phyloP scores from a whole-genome alignment of 92 coral and sea anemone genomes.

The Parazoanthus atlanticus region DNA sequence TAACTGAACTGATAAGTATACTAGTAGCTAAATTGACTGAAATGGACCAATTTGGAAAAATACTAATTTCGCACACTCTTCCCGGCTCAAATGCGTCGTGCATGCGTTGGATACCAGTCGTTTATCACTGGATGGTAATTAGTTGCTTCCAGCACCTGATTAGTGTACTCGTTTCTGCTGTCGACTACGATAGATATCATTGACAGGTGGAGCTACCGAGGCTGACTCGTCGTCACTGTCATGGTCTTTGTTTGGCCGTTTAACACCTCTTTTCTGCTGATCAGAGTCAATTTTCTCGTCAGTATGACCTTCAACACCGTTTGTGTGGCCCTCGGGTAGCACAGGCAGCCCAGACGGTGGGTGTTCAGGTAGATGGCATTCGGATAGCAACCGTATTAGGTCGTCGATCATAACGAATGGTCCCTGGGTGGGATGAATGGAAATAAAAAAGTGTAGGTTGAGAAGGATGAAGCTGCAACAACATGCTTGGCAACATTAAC shows the following conservation, averaged over 20 bases:
- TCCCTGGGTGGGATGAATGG: slow-evolving; percentile 57
- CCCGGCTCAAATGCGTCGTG: background rate
- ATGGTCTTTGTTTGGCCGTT: slow-evolving; percentile 82
- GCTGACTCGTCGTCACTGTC: slow-evolving; percentile 95
- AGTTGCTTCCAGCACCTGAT: background rate
- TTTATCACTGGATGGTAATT: background rate
- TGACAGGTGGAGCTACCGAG: slow-evolving; percentile 82
- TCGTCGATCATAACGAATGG: slow-evolving; percentile 98
- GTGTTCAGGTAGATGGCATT: slow-evolving; percentile 74
- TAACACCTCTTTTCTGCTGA: slow-evolving; percentile 80
- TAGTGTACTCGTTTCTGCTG: slow-evolving; percentile 94
- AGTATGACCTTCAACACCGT: slow-evolving; percentile 65
- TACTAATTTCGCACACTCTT: background rate
- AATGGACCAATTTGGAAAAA: background rate
- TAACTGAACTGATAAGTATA: background rate
- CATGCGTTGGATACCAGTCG: background rate
- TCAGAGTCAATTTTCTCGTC: slow-evolving; percentile 81
- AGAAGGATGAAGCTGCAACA: too few species aligned
- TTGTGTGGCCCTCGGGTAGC: slow-evolving; percentile 66
- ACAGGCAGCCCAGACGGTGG: slow-evolving; percentile 51
- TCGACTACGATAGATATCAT: slow-evolving; percentile 94
- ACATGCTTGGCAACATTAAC: too few species aligned
- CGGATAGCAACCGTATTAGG: slow-evolving; percentile 73
- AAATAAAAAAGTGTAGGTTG: too few species aligned
- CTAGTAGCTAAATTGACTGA: background rate